Base-by-base conservation (phyloP, 2,888 invertebrate species). In the Andrena hattorfiana region DNA sequence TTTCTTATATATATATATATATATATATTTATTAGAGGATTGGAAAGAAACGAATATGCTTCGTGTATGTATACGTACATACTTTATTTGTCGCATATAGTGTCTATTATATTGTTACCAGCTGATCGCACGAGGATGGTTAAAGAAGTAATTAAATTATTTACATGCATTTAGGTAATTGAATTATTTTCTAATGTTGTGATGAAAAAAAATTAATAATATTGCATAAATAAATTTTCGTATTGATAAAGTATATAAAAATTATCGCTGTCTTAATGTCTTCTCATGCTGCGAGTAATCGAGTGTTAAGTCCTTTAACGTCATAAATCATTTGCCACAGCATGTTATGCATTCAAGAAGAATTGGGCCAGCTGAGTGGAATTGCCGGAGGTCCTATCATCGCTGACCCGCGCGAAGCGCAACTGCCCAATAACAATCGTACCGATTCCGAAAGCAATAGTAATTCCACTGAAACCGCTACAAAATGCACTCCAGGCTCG, bases 301-400 rank as follows among this genome's bases (percentile, higher is more conserved):
- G 16, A 35, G 35, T 60, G 0, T 59, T 54, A n/a, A 35, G n/a
- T 10, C 4, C 23, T 35, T 51, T 51, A 76, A 67, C 69, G 1
- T 42, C 1, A 7, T 20, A 32, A n/a, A 75, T 70, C 23, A 49
- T 69, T 79, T 42, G 32, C 90, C 90, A 63, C 94, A 96, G 96
- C 91, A 95, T 96, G 95, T 94, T 96, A 90, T 96, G 96, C 90
- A 95, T 96, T 83, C 95, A 96, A 93, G 96, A 96, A 90, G 96
- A 96, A 86, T 93, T 96, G 84, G 95, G 95, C 59, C 95, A 96
- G 86, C 91, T 96, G 88, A 94, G 94, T 76, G 91, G 90, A 68
- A 92, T 92, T 63, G 89, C 92, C 6, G 91, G 91, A 23, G 92
- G 92, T n/a, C 90, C 93, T 6, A 89, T 85, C 26, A 89, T 91